These are phyloP conservation scores for Myotis planiceps DNA, from an alignment of 2,797 vertebrate genomes.

Conservation along the genomic window DNA sequence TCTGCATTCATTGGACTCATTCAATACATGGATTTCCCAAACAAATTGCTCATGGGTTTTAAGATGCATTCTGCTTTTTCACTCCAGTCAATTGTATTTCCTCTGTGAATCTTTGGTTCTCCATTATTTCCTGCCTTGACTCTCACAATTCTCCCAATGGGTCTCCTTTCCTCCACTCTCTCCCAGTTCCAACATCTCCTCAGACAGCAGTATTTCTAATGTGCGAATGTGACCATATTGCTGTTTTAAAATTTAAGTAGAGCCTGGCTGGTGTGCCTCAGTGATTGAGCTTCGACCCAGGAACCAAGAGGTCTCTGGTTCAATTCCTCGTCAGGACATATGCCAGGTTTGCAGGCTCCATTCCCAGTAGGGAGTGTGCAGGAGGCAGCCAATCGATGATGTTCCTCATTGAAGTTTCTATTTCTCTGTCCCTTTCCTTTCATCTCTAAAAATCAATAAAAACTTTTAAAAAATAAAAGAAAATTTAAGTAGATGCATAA, in stretches of 20 bases:
- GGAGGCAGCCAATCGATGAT: too few relatives aligned
- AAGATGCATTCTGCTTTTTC: not conserved
- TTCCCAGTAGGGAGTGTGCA: too few relatives aligned
- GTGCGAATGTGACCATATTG: not conserved
- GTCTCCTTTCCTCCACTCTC: not conserved
- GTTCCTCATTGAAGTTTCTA: too few relatives aligned
- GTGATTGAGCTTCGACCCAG: too few relatives aligned
- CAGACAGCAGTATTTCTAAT: not conserved
- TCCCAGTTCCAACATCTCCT: not conserved
- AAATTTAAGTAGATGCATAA: not conserved
- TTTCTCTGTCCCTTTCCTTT: too few relatives aligned
- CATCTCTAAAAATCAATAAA: too few relatives aligned
- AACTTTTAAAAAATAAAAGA: too few relatives aligned
- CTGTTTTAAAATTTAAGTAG: not conserved
- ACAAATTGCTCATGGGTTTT: not conserved
- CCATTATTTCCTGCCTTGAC: not conserved
- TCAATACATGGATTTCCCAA: not conserved
- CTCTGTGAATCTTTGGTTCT: not conserved
- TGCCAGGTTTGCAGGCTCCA: too few relatives aligned
- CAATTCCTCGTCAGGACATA: too few relatives aligned
- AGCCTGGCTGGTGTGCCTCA: too few relatives aligned
- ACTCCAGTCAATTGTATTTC: not conserved
- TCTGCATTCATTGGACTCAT: not conserved
- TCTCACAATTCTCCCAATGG: not conserved
- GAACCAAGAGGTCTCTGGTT: too few relatives aligned